phyloP scores from a whole-genome alignment of 2,797 vertebrate genomes.

The Microctenopoma steveboyesi region DNA sequence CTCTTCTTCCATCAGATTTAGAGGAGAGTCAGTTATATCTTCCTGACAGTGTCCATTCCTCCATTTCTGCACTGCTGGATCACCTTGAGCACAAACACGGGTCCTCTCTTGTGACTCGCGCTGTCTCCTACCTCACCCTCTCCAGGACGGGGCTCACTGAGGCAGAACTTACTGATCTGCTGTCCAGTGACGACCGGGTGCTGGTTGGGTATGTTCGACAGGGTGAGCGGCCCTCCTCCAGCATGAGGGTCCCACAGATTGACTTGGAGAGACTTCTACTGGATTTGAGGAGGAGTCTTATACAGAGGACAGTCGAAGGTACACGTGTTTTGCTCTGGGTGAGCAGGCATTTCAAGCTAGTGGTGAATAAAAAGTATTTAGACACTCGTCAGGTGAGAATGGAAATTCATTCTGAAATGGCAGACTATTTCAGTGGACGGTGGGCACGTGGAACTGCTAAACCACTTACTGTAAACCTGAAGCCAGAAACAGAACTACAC shows the following conservation, averaged over 20 bases:
- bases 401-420: slow-evolving; percentile 75
- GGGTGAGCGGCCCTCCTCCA: slow-evolving; percentile 18
- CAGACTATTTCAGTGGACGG: slow-evolving; percentile 78
- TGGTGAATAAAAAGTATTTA: slow-evolving; percentile 77
- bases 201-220: slow-evolving; percentile 45
- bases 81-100: slow-evolving; percentile 82
- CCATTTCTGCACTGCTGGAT: slow-evolving; percentile 75
- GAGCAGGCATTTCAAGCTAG: slow-evolving; percentile 82
- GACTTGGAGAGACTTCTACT: slow-evolving; percentile 78
- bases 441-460: slow-evolving; percentile 69
- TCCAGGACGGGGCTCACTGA: slow-evolving; percentile 81
- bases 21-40: slow-evolving; percentile 78
- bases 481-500: slow-evolving; percentile 22
- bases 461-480: slow-evolving; percentile 39
- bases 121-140: slow-evolving; percentile 78
- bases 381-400: slow-evolving; percentile 34
- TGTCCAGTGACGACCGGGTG: slow-evolving; percentile 72
- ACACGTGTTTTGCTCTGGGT: slow-evolving; percentile 79
- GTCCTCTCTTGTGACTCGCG: slow-evolving; percentile 62
- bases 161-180: slow-evolving; percentile 81
- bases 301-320: slow-evolving; percentile 63
- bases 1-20: slow-evolving; percentile 60
- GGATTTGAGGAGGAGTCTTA: slow-evolving; percentile 80
- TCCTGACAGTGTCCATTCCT: slow-evolving; percentile 73
- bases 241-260: slow-evolving; percentile 71